Conservation (phyloP, 2,797 vertebrate genomes). For the Alca torda region DNA sequence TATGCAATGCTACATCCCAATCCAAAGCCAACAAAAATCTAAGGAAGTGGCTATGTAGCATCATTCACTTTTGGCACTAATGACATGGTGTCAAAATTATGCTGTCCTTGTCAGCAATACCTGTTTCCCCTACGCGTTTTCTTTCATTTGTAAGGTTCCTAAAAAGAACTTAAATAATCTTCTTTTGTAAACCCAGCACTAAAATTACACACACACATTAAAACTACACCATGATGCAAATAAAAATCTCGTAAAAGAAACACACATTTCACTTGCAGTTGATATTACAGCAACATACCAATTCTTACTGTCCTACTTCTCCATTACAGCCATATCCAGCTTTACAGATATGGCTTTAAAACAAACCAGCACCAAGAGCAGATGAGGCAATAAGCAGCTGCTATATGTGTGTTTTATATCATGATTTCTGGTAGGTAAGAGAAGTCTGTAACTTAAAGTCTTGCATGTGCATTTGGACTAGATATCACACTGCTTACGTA, state of each 20-base stretch:
- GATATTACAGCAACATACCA: background rate
- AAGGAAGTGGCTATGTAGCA: background rate
- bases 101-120: background rate
- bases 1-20: background rate
- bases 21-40: background rate
- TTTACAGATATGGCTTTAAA: background rate
- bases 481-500: background rate
- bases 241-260: background rate
- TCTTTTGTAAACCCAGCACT: background rate
- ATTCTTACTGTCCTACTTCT: background rate
- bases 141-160: background rate
- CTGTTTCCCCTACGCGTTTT: background rate
- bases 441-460: background rate
- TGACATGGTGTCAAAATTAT: background rate
- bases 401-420: background rate
- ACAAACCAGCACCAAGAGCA: background rate
- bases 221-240: background rate
- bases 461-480: background rate
- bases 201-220: background rate
- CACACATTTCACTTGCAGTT: background rate
- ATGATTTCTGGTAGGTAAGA: background rate
- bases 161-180: background rate
- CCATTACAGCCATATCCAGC: background rate
- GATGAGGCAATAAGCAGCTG: background rate
- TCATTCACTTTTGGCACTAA: background rate